Conservation (phyloP, 35 echinoderm and acorn worm genomes). For the Strongylocentrotus purpuratus region DNA sequence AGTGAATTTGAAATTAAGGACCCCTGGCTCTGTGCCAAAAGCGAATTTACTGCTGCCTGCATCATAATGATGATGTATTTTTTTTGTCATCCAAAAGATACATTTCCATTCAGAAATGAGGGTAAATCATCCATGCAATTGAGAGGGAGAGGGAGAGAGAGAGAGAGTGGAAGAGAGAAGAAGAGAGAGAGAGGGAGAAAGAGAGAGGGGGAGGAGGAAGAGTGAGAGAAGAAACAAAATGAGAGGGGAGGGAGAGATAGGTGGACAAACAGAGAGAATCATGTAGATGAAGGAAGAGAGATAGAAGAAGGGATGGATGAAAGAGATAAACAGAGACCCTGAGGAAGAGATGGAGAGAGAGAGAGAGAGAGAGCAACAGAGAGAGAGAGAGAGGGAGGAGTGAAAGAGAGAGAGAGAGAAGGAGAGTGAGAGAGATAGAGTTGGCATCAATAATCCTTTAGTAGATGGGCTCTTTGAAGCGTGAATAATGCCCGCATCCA, state of each 20-base stretch:
- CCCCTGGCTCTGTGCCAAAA: background rate
- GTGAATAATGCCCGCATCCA: background rate
- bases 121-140: background rate
- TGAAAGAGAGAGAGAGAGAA: background rate
- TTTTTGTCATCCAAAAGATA: background rate
- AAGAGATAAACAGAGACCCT: background rate
- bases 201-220: background rate
- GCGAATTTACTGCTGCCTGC: background rate
- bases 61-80: slow-evolving; percentile 3
- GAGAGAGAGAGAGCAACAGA: background rate
- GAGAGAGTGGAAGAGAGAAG: background rate
- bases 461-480: background rate
- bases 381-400: background rate
- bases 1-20: slow-evolving; percentile 13
- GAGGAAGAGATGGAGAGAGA: background rate
- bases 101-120: background rate
- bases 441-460: background rate
- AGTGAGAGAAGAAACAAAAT: background rate
- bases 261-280: background rate
- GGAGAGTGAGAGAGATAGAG: background rate
- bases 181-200: background rate
- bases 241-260: background rate
- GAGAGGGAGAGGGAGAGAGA: background rate
- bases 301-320: background rate
- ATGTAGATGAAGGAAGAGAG: background rate